Evolutionary conservation across 2,113 vertebrate genomes (phyloP).

Genomic region (Galeopterus variegatus): DNA sequence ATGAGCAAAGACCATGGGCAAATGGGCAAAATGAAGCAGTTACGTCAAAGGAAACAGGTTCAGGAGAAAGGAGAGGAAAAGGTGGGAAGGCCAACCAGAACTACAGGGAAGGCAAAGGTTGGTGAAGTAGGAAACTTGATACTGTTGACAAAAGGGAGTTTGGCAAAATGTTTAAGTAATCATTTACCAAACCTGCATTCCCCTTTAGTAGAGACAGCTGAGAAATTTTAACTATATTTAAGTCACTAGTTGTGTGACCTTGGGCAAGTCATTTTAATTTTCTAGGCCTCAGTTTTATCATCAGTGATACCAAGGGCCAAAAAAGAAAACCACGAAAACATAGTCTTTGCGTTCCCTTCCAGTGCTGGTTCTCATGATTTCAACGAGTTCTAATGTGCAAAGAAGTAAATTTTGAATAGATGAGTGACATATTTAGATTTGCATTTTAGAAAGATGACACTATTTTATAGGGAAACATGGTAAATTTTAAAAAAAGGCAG

Average conservation of each 20-base stretch:
- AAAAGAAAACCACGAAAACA: background rate
- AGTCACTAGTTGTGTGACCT: background rate
- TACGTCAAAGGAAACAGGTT: background rate
- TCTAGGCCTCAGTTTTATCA: background rate
- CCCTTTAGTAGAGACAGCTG: background rate
- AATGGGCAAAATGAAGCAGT: slow-evolving; percentile 4
- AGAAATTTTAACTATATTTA: background rate
- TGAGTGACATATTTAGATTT: slow-evolving; percentile 34
- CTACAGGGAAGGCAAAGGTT: background rate
- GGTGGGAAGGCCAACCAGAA: background rate
- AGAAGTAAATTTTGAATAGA: slow-evolving; percentile 19
- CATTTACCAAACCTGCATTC: background rate
- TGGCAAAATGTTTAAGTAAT: slow-evolving; percentile 19
- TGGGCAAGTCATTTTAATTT: slow-evolving; percentile 1
- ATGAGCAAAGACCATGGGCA: background rate
- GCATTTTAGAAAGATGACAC: slow-evolving; percentile 35
- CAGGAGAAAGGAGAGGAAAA: background rate
- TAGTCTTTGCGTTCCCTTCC: background rate
- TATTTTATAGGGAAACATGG: background rate
- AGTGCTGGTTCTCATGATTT: background rate
- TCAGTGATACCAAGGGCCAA: background rate
- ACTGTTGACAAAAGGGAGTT: background rate
- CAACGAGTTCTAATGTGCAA: slow-evolving; percentile 9
- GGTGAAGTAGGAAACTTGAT: background rate
- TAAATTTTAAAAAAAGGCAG: background rate